A percentile compares a stretch with the other conserved stretches of the same genome.
phyloP scores from a whole-genome alignment of 1,140 invertebrate genomes.

The Acromyrmex charruanus region DNA sequence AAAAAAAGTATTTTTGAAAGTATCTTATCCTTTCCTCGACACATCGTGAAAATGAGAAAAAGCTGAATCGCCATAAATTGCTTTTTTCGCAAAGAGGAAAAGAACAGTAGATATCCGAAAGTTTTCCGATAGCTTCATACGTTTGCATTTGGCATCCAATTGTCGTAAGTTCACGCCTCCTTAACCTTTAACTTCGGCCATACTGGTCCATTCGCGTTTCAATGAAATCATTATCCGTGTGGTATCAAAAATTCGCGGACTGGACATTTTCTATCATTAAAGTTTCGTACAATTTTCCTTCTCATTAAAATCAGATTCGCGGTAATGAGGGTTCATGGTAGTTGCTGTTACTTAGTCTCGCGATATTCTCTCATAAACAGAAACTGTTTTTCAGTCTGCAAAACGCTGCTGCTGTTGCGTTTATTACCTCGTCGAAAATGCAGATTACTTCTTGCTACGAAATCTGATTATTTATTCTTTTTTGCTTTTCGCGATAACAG shows the following conservation, averaged over 20 bases:
- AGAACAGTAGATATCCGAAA: slow-evolving; percentile 61
- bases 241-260: slow-evolving; percentile 66
- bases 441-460: slow-evolving; percentile 38
- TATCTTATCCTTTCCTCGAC: slow-evolving; percentile 12
- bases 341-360: slow-evolving; percentile 10
- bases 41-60: slow-evolving; percentile 49
- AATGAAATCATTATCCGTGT: slow-evolving; percentile 67
- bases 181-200: slow-evolving; percentile 59
- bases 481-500: slow-evolving; percentile 4
- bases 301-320: slow-evolving; percentile 69
- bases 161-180: slow-evolving; percentile 72
- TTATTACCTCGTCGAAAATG: slow-evolving; percentile 54
- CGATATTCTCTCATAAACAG: slow-evolving; percentile 42
- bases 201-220: slow-evolving; percentile 47
- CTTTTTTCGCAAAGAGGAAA: slow-evolving; percentile 32
- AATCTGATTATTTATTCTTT: slow-evolving; percentile 46
- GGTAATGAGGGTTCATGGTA: slow-evolving; percentile 47
- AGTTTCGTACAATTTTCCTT: slow-evolving; percentile 62
- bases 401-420: not conserved
- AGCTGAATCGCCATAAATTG: slow-evolving; percentile 45
- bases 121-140: slow-evolving; percentile 68
- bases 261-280: slow-evolving; percentile 43
- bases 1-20: slow-evolving; percentile 10
- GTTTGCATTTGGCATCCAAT: slow-evolving; percentile 71
- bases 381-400: slow-evolving; percentile 44